Base-by-base conservation (phyloP, 2,797 vertebrate genomes). In the Helicolenus hilgendorfi region DNA sequence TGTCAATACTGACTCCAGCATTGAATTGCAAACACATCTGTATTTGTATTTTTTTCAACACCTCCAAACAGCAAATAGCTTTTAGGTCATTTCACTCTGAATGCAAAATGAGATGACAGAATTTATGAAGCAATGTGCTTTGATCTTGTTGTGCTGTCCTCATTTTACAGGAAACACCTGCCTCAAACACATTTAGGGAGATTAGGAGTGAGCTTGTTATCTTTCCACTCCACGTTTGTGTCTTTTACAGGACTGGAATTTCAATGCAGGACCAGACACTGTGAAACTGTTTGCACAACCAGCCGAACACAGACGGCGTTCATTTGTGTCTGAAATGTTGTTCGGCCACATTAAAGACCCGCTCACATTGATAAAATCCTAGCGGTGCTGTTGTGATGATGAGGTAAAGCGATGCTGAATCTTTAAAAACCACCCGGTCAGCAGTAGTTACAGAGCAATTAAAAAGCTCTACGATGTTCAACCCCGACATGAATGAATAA, bases 141-240 rank as follows among this genome's bases (percentile, higher is more conserved):
- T 96, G 88, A 95, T 95, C 93, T 91, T 76, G 77, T 70, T 85
- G 77, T 68, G 83, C 85, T 89, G 87, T 94, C 88, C 84, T 90
- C 79, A 64, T 93, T 92, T 89, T 82, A 89, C 68, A 95, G 89
- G 88, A 92, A 93, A 92, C 92, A 95, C 94, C 92, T 95, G 89
- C 87, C 86, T 88, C 91, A 88, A 91, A 93, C 90, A 92, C 94
- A 93, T 93, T 94, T 85, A 85, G 84, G 45, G 85, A 96, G 95
- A 96, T 96, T 97, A 95, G 89, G 88, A 86, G 84, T 53, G 84
- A 90, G 92, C 93, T 93, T 93, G 90, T 97, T 96, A 95, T 96
- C 94, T 96, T 91, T 82, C 89, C 89, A 86, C 84, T 88, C 91
- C 93, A 92, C 72, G 80, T 87, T 92, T 92, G 89, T 84, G 93